Evolutionary conservation across 1,140 invertebrate genomes (phyloP).

Genomic region (Eufriesea mexicana): DNA sequence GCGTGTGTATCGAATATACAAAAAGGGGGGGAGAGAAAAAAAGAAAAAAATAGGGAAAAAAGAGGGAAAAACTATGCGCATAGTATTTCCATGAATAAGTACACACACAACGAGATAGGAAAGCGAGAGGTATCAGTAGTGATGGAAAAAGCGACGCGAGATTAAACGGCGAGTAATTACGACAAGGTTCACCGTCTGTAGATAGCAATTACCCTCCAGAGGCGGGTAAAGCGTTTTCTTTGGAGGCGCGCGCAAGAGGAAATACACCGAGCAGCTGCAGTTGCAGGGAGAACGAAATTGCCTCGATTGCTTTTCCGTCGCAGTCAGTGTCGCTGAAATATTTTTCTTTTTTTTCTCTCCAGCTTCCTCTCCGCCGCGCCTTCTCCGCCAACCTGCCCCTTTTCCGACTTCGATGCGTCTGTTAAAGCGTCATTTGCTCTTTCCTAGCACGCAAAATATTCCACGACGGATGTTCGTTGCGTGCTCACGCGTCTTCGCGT

Average conservation of each 20-base stretch:
- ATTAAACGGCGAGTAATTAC: slow-evolving; percentile 69
- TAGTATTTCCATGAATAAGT: background rate
- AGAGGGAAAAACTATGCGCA: background rate
- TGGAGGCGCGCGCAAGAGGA: slow-evolving; percentile 33
- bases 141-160: slow-evolving; percentile 55
- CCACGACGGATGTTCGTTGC: background rate
- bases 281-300: slow-evolving; percentile 62
- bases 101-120: slow-evolving; percentile 5
- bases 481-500: background rate
- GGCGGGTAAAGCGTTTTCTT: slow-evolving; percentile 55
- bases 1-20: background rate
- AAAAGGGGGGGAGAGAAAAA: no score
- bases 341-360: slow-evolving; percentile 35
- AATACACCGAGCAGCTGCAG: slow-evolving; percentile 57
- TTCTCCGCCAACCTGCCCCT: background rate
- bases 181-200: slow-evolving; percentile 66
- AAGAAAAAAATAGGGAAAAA: background rate
- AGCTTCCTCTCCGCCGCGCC: background rate
- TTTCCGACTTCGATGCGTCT: slow-evolving; percentile 17
- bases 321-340: slow-evolving; percentile 53
- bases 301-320: slow-evolving; percentile 65
- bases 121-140: slow-evolving; percentile 56
- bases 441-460: slow-evolving; percentile 32
- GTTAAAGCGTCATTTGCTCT: slow-evolving; percentile 50
- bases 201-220: slow-evolving; percentile 64